A percentile compares a stretch with the other conserved stretches of the same genome.
These are phyloP conservation scores for Lagopus muta DNA, from an alignment of 2,113 vertebrate species.

Conservation along the genomic window DNA sequence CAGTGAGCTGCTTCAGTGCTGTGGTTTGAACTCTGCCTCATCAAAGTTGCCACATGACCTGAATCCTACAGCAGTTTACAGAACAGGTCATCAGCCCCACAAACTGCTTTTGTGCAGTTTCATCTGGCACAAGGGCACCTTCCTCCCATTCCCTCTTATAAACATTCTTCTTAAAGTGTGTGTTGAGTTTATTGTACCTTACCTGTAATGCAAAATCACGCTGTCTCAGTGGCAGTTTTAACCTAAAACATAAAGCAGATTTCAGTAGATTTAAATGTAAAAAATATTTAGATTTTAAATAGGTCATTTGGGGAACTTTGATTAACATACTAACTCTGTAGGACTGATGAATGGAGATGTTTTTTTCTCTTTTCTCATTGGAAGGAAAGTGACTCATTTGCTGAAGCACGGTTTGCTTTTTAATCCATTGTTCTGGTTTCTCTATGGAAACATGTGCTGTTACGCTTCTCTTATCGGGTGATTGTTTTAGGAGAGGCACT, in stretches of 20 bases:
- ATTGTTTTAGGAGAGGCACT: neutral
- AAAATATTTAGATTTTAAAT: fast-evolving
- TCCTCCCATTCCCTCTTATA: fast-evolving
- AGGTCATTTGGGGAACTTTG: neutral
- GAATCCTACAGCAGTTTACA: neutral
- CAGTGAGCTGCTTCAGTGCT: fast-evolving
- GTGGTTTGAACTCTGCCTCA: neutral
- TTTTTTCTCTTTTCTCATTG: too few relatives aligned
- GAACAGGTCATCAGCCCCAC: neutral
- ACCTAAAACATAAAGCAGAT: neutral
- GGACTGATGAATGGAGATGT: neutral
- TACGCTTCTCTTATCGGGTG: neutral
- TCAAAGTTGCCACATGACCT: too few relatives aligned
- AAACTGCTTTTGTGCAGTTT: neutral
- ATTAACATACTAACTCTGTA: neutral
- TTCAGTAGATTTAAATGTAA: neutral
- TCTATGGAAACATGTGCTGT: fast-evolving
- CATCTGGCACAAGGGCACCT: neutral
- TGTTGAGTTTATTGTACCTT: neutral
- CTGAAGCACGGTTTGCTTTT: neutral
- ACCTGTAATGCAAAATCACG: fast-evolving
- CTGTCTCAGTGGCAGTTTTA: neutral
- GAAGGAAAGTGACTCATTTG: fast-evolving
- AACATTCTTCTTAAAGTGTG: fast-evolving
- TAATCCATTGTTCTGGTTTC: neutral